Base-by-base conservation (phyloP, 2,797 vertebrate species). In the Leucoraja ocellata region DNA sequence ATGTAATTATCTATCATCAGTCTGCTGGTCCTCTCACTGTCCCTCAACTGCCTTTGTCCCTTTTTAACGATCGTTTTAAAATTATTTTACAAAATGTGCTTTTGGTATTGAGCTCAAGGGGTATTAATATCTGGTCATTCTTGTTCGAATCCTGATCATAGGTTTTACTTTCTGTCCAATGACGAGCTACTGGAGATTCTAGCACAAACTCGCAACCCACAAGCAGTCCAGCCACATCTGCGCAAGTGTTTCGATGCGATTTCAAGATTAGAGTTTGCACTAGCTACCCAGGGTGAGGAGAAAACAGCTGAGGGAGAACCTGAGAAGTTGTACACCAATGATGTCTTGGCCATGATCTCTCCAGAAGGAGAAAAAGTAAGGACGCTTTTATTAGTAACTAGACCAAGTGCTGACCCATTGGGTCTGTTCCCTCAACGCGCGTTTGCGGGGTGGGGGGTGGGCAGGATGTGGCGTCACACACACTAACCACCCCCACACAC, bases 111-210 rank as follows among this genome's bases (percentile, higher is more conserved):
- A 46, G 6, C n/a, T n/a, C 23, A 73, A 58, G 36, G 39, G 39
- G 16, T 93, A 86, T 7, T 21, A 93, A 93, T 65, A 61, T 63
- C 73, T 2, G 0, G 10, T 61, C 54, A 93, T 18, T 79, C 73
- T 46, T 83, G 36, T 94, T 78, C 65, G 93, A 94, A 83, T 94
- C 93, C 93, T 11, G 77, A 93, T 39, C 58, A 68, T 94, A 98
- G 97, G 93, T 98, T 98, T 96, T 98, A 97, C 95, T 98, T 98
- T 95, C 95, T 98, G 91, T 98, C 97, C 83, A 98, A 97, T 77
- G 97, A 98, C 93, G 97, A 98, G 94, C 96, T 98, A 76, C 96
- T 98, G 93, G 97, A 97, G 95, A 97, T 98, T 95, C 94, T 98
- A 95, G 97, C 97, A 1, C 97, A 98, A 95, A 98, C 97, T 2